phyloP scores from a whole-genome alignment of 2,888 invertebrate species.

The Thalpophila matura region DNA sequence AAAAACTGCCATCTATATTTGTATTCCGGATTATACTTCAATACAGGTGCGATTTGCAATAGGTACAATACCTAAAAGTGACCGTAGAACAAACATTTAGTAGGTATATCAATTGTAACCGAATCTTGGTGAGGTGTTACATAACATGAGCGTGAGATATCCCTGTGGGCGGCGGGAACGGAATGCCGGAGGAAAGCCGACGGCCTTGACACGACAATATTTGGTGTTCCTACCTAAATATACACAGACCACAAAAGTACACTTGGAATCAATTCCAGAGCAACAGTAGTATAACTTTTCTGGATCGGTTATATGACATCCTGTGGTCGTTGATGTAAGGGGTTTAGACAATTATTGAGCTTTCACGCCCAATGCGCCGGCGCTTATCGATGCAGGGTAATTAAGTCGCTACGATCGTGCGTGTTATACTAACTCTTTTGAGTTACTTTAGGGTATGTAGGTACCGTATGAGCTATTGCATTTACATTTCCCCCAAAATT shows the following conservation, averaged over 20 bases:
- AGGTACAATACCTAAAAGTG: slow-evolving; percentile 36
- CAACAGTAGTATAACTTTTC: slow-evolving; percentile 61
- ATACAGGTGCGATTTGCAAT: slow-evolving; percentile 25
- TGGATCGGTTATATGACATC: slow-evolving; percentile 46
- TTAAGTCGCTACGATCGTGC: slow-evolving; percentile 76
- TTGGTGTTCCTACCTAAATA: slow-evolving; percentile 83
- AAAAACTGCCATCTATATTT: slow-evolving; percentile 36
- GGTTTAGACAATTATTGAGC: slow-evolving; percentile 75
- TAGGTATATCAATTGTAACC: slow-evolving; percentile 80
- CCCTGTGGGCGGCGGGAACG: slow-evolving; percentile 88
- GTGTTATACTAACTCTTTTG: slow-evolving; percentile 67
- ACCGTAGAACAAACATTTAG: slow-evolving; percentile 54
- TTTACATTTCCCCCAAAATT: slow-evolving; percentile 1
- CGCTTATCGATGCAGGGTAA: slow-evolving; percentile 80
- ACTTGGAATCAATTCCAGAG: slow-evolving; percentile 38
- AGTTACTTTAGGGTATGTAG: slow-evolving; percentile 27
- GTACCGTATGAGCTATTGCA: neutral
- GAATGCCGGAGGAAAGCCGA: slow-evolving; percentile 89
- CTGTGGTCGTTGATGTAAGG: slow-evolving; percentile 74
- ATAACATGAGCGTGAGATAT: slow-evolving; percentile 87
- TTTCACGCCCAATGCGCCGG: slow-evolving; percentile 84
- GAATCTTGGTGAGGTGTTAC: slow-evolving; percentile 83
- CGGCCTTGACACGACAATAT: slow-evolving; percentile 90
- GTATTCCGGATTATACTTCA: slow-evolving; percentile 39
- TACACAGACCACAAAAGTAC: slow-evolving; percentile 70